Percentiles rank a stretch among this genome's conserved stretches.
These are phyloP conservation scores for Alloplasta piceator DNA, from an alignment of 2,888 invertebrate genomes.

Conservation along the genomic window DNA sequence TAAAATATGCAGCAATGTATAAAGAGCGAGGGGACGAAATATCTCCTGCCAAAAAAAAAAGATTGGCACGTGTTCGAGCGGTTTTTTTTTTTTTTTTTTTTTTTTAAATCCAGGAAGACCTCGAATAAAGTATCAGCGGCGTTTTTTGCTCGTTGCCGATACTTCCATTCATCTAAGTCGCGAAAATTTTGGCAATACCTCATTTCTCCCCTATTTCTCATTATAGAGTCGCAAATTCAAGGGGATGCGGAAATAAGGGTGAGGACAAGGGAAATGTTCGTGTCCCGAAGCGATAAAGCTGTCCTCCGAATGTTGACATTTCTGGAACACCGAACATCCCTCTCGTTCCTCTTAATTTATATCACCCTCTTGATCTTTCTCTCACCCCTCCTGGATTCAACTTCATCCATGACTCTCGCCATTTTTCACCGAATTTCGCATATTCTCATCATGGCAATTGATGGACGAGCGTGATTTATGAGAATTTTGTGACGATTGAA, in stretches of 20 bases:
- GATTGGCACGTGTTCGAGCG: too few relatives aligned
- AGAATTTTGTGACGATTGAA: constrained; percentile 1
- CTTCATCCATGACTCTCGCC: not conserved
- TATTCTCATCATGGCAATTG: constrained; percentile 23
- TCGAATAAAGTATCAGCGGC: too few relatives aligned
- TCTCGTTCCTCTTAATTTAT: constrained; percentile 1
- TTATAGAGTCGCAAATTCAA: too few relatives aligned
- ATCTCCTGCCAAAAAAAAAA: too few relatives aligned
- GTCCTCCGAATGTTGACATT: constrained; percentile 51
- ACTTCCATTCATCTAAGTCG: too few relatives aligned
- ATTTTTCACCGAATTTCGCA: constrained; percentile 1
- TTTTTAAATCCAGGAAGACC: too few relatives aligned
- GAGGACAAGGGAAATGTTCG: constrained; percentile 24
- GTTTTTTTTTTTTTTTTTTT: too few relatives aligned
- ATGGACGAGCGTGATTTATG: constrained; percentile 17
- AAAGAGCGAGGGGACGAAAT: too few relatives aligned
- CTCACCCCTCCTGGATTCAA: not conserved
- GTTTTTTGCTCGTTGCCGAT: too few relatives aligned
- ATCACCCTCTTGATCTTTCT: constrained; percentile 29
- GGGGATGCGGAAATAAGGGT: not conserved
- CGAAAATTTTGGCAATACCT: too few relatives aligned
- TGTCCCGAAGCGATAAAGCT: constrained; percentile 52
- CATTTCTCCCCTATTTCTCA: too few relatives aligned
- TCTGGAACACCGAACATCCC: constrained; percentile 44
- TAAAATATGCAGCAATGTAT: too few relatives aligned